Evolutionary conservation across 1,140 invertebrate genomes (phyloP), one percentile per base, ranked within the genome.

Genomic region (Caenorhabditis latens): DNA sequence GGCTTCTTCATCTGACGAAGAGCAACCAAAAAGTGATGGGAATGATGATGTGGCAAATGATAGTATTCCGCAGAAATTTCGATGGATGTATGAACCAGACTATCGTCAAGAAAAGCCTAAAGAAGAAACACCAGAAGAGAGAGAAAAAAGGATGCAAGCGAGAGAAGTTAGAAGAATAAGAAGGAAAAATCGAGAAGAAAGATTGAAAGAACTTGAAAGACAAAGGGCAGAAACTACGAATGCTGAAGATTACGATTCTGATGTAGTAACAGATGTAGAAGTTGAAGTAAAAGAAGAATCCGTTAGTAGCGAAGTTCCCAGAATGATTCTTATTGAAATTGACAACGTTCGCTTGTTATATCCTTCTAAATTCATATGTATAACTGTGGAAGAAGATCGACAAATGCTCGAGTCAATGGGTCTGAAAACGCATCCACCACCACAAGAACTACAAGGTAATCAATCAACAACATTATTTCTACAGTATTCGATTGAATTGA

Each of bases 291-390:
- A 58, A 24, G 84, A 57, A 85, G 46, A 79, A 75, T 21, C 16
- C 3, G 63, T 85, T 11, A 43, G 75, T 9, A 82, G 82, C 16
- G 87, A 61, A 11, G 40, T 89, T 3, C 88, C 88, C 13, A 85
- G 65, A 63, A 89, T 89, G 88, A 87, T 89, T 21, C 58, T 63
- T 5, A 58, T 89, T 42, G 88, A 89, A 82, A 83, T 89, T 43
- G 84, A 84, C 6, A 79, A 82, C 19, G 87, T 88, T 58, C 82
- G 84, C 2, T 40, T 88, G 19, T 63, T 67, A 14, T 88, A 86
- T 24, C 87, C 88, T 11, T 65, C 88, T 7, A 53, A 42, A 24
- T 61, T 88, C 14, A 42, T 89, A n/a, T 88, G 83, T 79, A 21
- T 89, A 4, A 86, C 86, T 11, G 19, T 85, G 4, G 87, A 88